Evolutionary conservation across 92 coral and sea anemone species (phyloP), one percentile per base, ranked within the genome.

Genomic region (Palythoa grandiflora): DNA sequence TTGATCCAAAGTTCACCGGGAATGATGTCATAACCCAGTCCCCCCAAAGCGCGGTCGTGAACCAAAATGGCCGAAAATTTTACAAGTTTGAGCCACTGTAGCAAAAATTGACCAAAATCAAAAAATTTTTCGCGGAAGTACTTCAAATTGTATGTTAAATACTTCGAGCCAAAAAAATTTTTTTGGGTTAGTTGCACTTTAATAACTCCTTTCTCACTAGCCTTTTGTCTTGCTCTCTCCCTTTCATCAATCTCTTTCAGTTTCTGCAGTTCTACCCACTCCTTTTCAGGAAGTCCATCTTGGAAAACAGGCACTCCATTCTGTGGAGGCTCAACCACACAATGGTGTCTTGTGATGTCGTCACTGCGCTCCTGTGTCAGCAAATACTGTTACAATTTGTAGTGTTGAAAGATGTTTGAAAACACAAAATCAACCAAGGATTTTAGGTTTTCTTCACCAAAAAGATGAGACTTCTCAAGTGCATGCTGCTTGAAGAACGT

Each of bases 361-460:
- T 85, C 87, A 47, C 73, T 91, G 7, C 94, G 95, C n/a, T 95
- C 96, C 63, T 90, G 78, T 14, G 93, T 93, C 73, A 95, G 86
- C n/a, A 93, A 88, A 86, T 87, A 95, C 86, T 94, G 96, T 80
- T 95, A 93, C 71, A 95, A 80, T 84, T 93, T 95, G 88, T 83
- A 94, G 54, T 93, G 98, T 77, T 94, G 96, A 75, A 95, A 94
- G 68, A 92, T 73, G 10, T 93, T 95, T 86, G 78, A 38, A 68
- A 88, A 95, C 50, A 90, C 81, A 73, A 87, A 94, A 47, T 93
- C 98, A 16, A 94, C 72, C 37, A 87, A 71, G 35, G 95, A 90
- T 79, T 92, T 94, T 8, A 92, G 90, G 77, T 83, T 89, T 87
- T 89, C 87, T 47, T 86, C 89, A 35, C 85, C 70, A 84, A 77